Conservation (phyloP, 2,797 vertebrate species). For the Fistularia commersonii region DNA sequence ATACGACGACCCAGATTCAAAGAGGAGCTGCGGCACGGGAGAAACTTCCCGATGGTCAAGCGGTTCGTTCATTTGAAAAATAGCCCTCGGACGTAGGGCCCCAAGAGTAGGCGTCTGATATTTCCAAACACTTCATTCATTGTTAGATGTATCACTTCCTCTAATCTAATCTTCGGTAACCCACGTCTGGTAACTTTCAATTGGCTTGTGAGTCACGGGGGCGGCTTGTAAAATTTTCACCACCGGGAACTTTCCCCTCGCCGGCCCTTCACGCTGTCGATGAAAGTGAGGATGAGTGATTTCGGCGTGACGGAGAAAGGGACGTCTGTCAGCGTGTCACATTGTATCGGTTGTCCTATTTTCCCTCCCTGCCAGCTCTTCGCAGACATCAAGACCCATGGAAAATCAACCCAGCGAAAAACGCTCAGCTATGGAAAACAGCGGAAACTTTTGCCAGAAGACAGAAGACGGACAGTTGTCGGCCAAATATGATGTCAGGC, state of each 20-base stretch:
- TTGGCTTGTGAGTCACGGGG: slow-evolving; percentile 26
- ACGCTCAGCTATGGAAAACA: slow-evolving; percentile 66
- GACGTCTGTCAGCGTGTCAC: background rate
- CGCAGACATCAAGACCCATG: slow-evolving; percentile 43
- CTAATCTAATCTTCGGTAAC: slow-evolving; percentile 24
- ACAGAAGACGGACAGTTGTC: slow-evolving; percentile 40
- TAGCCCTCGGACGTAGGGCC: slow-evolving; percentile 21
- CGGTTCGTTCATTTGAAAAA: slow-evolving; percentile 42
- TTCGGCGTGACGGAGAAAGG: too few species aligned
- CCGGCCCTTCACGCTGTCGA: background rate
- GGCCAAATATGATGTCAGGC: slow-evolving; percentile 71
- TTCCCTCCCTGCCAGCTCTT: slow-evolving; percentile 16
- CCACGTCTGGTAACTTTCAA: slow-evolving; percentile 41
- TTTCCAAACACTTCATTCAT: slow-evolving; percentile 22
- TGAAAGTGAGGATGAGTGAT: background rate
- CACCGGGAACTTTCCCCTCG: slow-evolving; percentile 28
- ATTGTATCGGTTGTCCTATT: slow-evolving; percentile 13
- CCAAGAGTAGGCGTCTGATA: background rate
- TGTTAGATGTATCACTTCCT: slow-evolving; percentile 62
- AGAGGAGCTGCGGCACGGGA: slow-evolving; percentile 18
- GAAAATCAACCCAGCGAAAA: slow-evolving; percentile 63
- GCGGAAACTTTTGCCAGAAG: slow-evolving; percentile 62
- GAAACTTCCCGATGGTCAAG: slow-evolving; percentile 25
- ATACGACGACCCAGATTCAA: slow-evolving; percentile 42
- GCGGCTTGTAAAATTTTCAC: slow-evolving; percentile 28